A percentile compares a stretch with the other conserved stretches of the same genome.
phyloP scores from a whole-genome alignment of 2,113 vertebrate genomes.

The Solenodon paradoxus region DNA sequence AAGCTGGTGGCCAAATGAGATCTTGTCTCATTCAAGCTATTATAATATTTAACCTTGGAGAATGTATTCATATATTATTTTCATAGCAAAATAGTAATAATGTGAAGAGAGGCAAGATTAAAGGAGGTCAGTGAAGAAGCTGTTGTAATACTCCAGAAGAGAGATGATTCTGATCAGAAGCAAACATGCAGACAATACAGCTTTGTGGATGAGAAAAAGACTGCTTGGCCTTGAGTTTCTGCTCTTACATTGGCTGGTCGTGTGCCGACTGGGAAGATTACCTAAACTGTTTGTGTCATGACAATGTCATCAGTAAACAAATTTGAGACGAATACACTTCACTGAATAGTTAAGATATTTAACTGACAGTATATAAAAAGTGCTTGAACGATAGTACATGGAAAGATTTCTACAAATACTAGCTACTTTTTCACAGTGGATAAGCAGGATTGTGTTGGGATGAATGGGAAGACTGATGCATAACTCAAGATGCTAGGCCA shows the following conservation, averaged over 20 bases:
- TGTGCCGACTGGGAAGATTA: not conserved
- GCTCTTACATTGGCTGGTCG: not conserved
- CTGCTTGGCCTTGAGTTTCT: not conserved
- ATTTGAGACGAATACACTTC: not conserved
- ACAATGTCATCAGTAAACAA: not conserved
- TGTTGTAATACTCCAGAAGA: not conserved
- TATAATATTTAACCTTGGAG: not conserved
- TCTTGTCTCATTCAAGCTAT: slow-evolving; percentile 7
- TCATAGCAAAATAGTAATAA: not conserved
- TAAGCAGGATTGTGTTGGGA: not conserved
- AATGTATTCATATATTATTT: not conserved
- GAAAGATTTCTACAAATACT: not conserved
- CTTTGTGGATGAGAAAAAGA: not conserved
- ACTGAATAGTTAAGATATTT: not conserved
- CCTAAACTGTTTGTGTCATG: not conserved
- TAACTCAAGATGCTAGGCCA: not conserved
- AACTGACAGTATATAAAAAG: not conserved
- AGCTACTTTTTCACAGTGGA: not conserved
- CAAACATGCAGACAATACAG: not conserved
- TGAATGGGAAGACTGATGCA: not conserved
- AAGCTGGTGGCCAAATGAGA: not conserved
- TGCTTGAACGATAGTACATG: not conserved
- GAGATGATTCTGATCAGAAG: not conserved
- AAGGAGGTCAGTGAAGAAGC: not conserved
- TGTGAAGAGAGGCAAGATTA: not conserved